Evolutionary conservation across 2,113 vertebrate genomes (phyloP), one percentile per base, ranked within the genome.

Genomic region (Cervus canadensis): DNA sequence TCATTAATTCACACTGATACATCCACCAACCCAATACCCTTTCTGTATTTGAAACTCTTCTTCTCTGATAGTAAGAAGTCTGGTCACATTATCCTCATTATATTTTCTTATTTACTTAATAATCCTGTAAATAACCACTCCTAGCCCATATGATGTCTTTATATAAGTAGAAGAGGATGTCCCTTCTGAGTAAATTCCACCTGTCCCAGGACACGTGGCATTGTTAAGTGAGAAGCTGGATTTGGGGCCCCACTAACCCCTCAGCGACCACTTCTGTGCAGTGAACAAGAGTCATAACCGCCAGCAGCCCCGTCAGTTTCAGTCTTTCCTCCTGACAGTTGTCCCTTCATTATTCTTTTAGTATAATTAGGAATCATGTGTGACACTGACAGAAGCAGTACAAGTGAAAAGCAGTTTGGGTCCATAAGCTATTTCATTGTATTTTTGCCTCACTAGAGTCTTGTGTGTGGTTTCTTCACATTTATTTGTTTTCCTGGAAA

Each of bases 401-500:
- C 60, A 89, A 96, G 86, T 64, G 91, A 79, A 96, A 88, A 94
- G 76, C 36, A 94, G 40, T 79, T 88, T 64, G 36, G 30, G 81
- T 78, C 78, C 60, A 89, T 71, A 95, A 96, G 79, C 91, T 36
- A 81, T 91, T 93, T 89, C 56, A 19, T 83, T 96, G 97, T 94
- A 91, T 95, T 96, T 97, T 94, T 95, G 25, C 90, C 79, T 60
- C 86, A 82, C 78, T 95, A 62, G 89, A 96, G 48, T 97, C 78
- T 96, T 82, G 11, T 86, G 78, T 97, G 85, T 95, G 82, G 78
- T 43, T 97, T 96, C 92, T 98, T 45, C 83, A 89, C 88, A 95
- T 85, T 90, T 93, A 94, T 86, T 97, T 87, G 88, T 97, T 97
- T 98, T 98, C 97, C 98, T 94, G 87, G 94, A 91, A 97, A 43